Conservation (phyloP, 2,797 vertebrate genomes). For the Strix occidentalis region DNA sequence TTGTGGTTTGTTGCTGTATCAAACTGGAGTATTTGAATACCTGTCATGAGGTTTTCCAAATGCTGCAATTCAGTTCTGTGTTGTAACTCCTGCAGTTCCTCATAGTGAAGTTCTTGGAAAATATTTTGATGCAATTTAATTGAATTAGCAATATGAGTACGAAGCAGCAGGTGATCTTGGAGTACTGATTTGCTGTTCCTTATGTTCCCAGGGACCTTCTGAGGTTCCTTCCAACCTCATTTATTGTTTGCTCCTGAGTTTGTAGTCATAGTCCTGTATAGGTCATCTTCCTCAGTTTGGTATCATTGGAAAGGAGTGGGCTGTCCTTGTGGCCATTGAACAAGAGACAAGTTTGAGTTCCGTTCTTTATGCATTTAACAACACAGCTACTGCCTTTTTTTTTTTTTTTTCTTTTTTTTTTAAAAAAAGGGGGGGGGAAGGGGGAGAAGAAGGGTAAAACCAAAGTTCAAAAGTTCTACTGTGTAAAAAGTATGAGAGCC, state of each 20-base stretch:
- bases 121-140: background rate
- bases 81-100: background rate
- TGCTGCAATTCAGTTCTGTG: background rate
- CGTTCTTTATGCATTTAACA: background rate
- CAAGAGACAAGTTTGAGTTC: background rate
- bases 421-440: rapidly evolving
- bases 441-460: background rate
- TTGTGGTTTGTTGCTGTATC: background rate
- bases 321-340: background rate
- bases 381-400: background rate
- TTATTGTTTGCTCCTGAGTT: background rate
- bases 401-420: background rate
- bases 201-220: background rate
- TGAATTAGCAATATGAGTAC: background rate
- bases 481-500: background rate
- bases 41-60: background rate
- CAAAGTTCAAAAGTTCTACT: background rate
- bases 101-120: background rate
- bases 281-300: background rate
- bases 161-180: background rate
- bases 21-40: background rate
- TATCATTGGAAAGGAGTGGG: background rate
- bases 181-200: background rate
- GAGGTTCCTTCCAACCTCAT: background rate
- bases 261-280: background rate